Percentiles rank a stretch among this genome's conserved stretches.
Evolutionary conservation across 2,113 vertebrate genomes (phyloP).

Genomic region (Nycticebus coucang): DNA sequence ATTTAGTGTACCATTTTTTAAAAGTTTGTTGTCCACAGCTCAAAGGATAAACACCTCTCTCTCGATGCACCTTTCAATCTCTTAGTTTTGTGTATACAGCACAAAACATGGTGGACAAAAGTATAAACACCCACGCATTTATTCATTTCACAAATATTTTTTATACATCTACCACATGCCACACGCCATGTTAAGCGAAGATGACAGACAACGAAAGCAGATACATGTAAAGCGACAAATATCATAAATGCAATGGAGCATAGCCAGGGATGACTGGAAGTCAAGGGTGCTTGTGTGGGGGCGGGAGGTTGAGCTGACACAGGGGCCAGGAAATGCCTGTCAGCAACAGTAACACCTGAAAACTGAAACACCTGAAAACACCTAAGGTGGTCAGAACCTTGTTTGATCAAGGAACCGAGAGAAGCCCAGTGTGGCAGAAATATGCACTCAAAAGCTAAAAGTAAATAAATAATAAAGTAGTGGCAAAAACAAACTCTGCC

Average conservation of each 20-base stretch:
- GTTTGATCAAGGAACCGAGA: not conserved
- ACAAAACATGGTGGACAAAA: not conserved
- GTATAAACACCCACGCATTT: not conserved
- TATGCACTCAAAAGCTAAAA: not conserved
- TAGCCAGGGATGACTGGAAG: no score
- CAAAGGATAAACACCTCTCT: not conserved
- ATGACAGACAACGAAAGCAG: not conserved
- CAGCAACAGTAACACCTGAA: not conserved
- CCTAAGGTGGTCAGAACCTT: not conserved
- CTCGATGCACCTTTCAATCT: not conserved
- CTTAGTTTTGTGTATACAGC: not conserved
- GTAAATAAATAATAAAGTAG: no score
- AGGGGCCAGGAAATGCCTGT: not conserved
- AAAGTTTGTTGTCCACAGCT: not conserved
- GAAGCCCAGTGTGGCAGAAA: not conserved
- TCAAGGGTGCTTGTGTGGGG: rapidly evolving
- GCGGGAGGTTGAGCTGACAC: rapidly evolving
- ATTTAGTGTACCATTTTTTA: not conserved
- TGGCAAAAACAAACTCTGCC: not conserved
- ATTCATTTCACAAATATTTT: not conserved
- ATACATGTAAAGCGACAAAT: not conserved
- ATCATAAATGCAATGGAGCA: not conserved
- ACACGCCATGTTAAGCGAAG: not conserved
- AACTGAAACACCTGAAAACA: not conserved
- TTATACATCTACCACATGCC: not conserved